Evolutionary conservation across 1,140 invertebrate genomes (phyloP).

Genomic region (Centruroides vittatus): DNA sequence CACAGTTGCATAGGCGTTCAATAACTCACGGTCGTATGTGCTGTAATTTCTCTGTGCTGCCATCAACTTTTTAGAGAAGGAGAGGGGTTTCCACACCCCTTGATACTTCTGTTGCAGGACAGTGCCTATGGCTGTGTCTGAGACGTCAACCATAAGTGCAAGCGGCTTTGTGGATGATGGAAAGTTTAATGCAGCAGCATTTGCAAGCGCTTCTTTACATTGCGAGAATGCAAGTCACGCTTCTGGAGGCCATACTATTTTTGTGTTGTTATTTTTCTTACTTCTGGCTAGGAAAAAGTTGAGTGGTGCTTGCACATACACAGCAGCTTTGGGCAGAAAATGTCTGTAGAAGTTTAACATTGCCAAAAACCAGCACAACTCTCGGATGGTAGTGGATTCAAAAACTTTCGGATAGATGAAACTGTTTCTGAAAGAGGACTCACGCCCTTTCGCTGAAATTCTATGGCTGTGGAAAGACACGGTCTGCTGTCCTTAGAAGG

Average conservation of each 20-base stretch:
- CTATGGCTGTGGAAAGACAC: conserved; percentile 5
- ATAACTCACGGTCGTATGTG: too few relatives aligned
- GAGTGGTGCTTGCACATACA: not conserved
- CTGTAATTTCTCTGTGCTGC: too few relatives aligned
- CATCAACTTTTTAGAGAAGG: not conserved
- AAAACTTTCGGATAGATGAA: not conserved
- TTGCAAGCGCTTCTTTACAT: not conserved
- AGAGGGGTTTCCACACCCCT: not conserved
- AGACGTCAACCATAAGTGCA: not conserved
- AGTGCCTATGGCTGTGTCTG: not conserved
- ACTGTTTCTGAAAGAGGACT: not conserved
- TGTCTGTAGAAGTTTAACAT: not conserved
- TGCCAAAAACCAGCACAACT: not conserved
- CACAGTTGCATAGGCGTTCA: too few relatives aligned
- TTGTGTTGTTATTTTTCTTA: not conserved
- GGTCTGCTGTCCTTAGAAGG: not conserved
- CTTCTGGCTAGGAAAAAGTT: not conserved
- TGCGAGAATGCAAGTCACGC: not conserved
- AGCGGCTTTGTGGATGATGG: not conserved
- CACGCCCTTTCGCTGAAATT: not conserved
- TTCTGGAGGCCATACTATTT: not conserved
- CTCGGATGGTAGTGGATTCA: not conserved
- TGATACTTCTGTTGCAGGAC: not conserved
- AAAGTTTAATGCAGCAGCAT: not conserved
- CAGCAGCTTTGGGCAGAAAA: not conserved